phyloP scores from a whole-genome alignment of 1,140 invertebrate genomes.

The Drosophila pachea region DNA sequence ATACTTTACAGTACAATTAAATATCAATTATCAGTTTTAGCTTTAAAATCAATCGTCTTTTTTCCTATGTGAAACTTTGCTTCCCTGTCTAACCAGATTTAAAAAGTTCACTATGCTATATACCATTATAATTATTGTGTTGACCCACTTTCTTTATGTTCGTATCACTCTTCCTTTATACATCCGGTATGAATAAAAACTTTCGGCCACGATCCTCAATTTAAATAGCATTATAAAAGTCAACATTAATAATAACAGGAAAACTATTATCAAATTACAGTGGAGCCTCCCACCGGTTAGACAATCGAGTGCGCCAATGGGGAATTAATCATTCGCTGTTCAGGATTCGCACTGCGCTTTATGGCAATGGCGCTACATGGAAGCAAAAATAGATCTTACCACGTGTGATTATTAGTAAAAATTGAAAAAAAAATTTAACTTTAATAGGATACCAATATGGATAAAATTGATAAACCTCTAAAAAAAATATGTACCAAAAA shows the following conservation, averaged over 20 bases:
- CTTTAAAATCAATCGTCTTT: no score
- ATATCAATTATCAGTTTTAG: no score
- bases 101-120: no score
- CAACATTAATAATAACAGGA: background rate
- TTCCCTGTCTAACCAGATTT: no score
- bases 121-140: no score
- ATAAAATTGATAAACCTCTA: no score
- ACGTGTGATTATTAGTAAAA: background rate
- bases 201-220: no score
- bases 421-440: background rate
- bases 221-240: background rate
- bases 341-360: background rate
- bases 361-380: background rate
- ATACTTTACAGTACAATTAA: no score
- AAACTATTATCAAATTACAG: conserved; percentile 3
- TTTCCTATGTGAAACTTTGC: no score
- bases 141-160: background rate
- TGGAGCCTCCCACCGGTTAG: background rate
- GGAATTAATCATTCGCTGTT: background rate
- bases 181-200: background rate
- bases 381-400: conserved; percentile 1
- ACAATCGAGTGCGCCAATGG: background rate
- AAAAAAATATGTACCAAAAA: no score
- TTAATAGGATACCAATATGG: no score
- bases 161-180: background rate